Evolutionary conservation across 2,888 invertebrate species (phyloP).

Genomic region (Caenorhabditis sinica): DNA sequence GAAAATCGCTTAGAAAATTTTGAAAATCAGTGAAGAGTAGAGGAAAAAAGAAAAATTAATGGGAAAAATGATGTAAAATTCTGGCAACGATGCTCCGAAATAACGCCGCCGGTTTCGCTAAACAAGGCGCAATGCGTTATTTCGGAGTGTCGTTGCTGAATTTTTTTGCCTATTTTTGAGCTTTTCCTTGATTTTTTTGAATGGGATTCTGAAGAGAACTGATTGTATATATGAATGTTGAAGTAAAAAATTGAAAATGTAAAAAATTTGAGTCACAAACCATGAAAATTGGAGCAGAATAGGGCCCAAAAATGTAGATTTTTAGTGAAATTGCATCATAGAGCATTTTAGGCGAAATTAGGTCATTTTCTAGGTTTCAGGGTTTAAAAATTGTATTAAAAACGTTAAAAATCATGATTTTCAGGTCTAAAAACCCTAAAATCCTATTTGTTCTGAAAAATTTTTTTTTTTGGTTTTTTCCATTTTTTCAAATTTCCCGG

Average conservation of each 20-base stretch:
- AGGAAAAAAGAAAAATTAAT: background rate
- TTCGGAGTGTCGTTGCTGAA: slow-evolving; percentile 39
- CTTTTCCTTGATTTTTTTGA: slow-evolving; percentile 11
- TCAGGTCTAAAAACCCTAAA: background rate
- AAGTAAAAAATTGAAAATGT: background rate
- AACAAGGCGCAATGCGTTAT: slow-evolving; percentile 42
- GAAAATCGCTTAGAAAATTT: background rate
- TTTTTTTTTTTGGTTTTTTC: background rate
- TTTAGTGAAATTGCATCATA: background rate
- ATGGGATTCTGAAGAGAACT: background rate
- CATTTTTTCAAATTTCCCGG: too few relatives aligned
- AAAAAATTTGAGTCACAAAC: background rate
- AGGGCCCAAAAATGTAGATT: background rate
- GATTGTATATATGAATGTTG: too few relatives aligned
- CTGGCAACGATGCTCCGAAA: slow-evolving; percentile 56
- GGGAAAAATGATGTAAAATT: slow-evolving; percentile 11
- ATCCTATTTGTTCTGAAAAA: too few relatives aligned
- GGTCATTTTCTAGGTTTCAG: background rate
- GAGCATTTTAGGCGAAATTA: too few relatives aligned
- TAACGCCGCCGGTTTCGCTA: slow-evolving; percentile 44
- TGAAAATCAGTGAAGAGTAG: slow-evolving; percentile 4
- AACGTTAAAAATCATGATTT: slow-evolving; percentile 1
- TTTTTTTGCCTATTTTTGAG: slow-evolving; percentile 4
- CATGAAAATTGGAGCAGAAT: too few relatives aligned
- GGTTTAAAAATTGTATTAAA: slow-evolving; percentile 2